Evolutionary conservation across 2,888 invertebrate genomes (phyloP), one percentile per base, ranked within the genome.

Genomic region (Dryocosmus kuriphilus): DNA sequence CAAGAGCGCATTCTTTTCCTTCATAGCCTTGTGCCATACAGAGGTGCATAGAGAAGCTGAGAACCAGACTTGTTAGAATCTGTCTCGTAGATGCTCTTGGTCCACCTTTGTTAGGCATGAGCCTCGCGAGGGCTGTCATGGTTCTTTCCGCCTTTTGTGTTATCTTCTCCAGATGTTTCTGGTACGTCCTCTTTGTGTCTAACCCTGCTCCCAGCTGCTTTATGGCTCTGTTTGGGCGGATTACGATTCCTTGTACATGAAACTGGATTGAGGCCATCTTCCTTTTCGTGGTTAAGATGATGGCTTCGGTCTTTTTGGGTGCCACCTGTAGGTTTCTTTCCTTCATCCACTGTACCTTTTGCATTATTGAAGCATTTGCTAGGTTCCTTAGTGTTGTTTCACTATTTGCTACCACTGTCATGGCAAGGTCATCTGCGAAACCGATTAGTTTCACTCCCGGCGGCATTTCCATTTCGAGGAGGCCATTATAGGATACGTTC

Each of bases 271-370:
- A 46, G 22, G 67, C 57, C 35, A 77, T 35, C 35, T 75, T 81
- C 41, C 80, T 65, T 65, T 55, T 77, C n/a, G 35, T 74, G 30
- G n/a, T n/a, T n/a, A n/a, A n/a, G n/a, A n/a, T n/a, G n/a, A n/a
- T n/a, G n/a, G n/a, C n/a, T n/a, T n/a, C 82, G 11, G 82, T 81
- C 62, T 83, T 83, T 27, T 77, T 65, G 3, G 79, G 76, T 11
- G 79, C 81, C 55, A 80, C 55, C 46, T 78, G 6, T 9, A 83
- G 74, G 14, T 38, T n/a, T 24, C 74, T 62, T 6, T 38, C 19
- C 5, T 27, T n/a, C 63, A 83, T 41, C 82, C 82, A 83, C 4
- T 35, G 35, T 24, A 38, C 60, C n/a, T 74, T 38, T 1, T 16
- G 27, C 19, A n/a, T 7, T 14, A 77, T 7, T 4, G 78, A 76